Conservation (phyloP, 92 coral and sea anemone species). For the Porites cylindrica region DNA sequence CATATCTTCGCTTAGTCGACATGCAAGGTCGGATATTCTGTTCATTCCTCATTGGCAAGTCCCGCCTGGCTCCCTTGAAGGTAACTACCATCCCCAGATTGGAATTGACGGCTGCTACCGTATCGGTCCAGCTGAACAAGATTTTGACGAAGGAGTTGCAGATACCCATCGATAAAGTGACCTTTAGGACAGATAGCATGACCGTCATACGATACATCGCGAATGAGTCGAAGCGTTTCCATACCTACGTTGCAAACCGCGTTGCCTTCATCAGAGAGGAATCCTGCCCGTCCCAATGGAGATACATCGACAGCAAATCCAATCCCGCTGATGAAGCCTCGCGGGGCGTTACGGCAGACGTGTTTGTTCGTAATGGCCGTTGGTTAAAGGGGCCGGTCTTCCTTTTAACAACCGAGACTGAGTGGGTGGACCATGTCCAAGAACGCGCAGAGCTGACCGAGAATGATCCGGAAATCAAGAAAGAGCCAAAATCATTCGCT, state of each 20-base stretch:
- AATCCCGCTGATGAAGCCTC: constrained; percentile 45
- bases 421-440: constrained; percentile 10
- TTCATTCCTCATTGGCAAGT: no score
- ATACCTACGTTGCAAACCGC: constrained; percentile 33
- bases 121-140: no score
- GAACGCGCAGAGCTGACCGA: neutral
- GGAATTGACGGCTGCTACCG: no score
- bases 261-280: constrained; percentile 15
- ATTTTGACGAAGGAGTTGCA: neutral
- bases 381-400: no score
- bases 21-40: no score
- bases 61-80: no score
- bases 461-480: constrained; percentile 56
- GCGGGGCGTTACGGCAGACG: constrained; percentile 45
- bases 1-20: no score
- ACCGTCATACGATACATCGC: constrained; percentile 34
- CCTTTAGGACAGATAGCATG: constrained; percentile 52
- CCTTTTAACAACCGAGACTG: constrained; percentile 1
- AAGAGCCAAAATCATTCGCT: constrained; percentile 6
- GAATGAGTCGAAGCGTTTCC: constrained; percentile 7
- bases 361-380: no score
- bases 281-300: constrained; percentile 20
- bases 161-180: constrained; percentile 18
- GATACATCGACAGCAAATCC: constrained; percentile 7
- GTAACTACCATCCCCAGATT: no score